phyloP scores from a whole-genome alignment of 2,113 vertebrate species.

The Brachyhypopomus gauderio region DNA sequence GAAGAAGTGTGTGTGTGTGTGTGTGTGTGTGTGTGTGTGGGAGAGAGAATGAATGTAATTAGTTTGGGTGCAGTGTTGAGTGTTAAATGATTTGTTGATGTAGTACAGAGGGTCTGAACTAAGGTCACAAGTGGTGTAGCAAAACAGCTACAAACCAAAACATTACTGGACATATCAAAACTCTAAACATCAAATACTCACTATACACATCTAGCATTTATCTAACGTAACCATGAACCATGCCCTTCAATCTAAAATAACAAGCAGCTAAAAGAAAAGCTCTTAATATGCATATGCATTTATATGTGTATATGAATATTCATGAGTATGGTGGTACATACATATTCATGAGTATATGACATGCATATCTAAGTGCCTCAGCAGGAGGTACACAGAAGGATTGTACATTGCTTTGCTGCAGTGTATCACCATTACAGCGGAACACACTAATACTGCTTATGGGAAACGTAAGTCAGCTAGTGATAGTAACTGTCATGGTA shows the following conservation, averaged over 20 bases:
- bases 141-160: neutral
- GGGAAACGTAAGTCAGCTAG: too few species aligned
- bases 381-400: too few species aligned
- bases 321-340: neutral
- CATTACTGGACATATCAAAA: neutral
- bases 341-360: too few species aligned
- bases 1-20: conserved; percentile 22
- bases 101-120: too few species aligned
- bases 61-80: neutral
- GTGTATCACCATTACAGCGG: too few species aligned
- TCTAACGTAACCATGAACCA: neutral
- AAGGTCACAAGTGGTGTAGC: neutral
- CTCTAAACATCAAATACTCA: neutral
- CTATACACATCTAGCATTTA: conserved; percentile 3
- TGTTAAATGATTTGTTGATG: neutral
- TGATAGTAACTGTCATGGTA: too few species aligned
- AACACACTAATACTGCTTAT: too few species aligned
- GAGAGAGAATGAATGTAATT: neutral
- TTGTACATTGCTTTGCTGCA: too few species aligned
- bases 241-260: neutral
- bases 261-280: neutral
- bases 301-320: neutral
- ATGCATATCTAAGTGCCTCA: too few species aligned
- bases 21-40: neutral
- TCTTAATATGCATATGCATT: neutral